phyloP scores from a whole-genome alignment of 2,797 vertebrate genomes.

The Pseudomugil tenellus region DNA sequence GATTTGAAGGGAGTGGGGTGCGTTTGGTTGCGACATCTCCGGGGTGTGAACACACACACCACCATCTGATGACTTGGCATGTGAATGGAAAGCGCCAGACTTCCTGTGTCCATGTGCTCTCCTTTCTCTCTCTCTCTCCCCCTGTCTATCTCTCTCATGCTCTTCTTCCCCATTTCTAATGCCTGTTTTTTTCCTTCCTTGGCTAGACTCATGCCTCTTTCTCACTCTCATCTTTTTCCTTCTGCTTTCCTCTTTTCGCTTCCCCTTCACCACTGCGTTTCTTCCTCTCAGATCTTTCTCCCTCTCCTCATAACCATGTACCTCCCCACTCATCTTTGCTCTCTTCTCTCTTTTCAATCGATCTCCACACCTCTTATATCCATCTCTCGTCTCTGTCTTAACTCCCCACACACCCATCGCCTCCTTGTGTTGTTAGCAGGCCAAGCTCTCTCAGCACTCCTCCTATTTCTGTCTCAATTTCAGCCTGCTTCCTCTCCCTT shows the following conservation, averaged over 20 bases:
- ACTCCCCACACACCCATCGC: slow-evolving; percentile 55
- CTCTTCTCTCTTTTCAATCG: slow-evolving; percentile 60
- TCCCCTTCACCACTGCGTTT: slow-evolving; percentile 61
- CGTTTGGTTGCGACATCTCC: slow-evolving; percentile 75
- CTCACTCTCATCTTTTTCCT: slow-evolving; percentile 50
- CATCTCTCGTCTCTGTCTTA: slow-evolving; percentile 58
- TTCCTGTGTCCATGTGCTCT: slow-evolving; percentile 72
- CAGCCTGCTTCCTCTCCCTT: slow-evolving; percentile 59
- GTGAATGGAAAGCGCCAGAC: slow-evolving; percentile 72
- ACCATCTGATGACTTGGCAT: slow-evolving; percentile 78
- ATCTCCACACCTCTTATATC: slow-evolving; percentile 62
- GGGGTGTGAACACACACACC: slow-evolving; percentile 75
- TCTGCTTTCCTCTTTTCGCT: slow-evolving; percentile 72
- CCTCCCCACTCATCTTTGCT: slow-evolving; percentile 32
- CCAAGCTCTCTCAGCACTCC: slow-evolving; percentile 66
- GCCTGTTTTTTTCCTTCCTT: slow-evolving; percentile 42
- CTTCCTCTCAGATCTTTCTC: slow-evolving; percentile 62
- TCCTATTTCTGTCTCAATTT: slow-evolving; percentile 74
- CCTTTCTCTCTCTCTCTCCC: slow-evolving; percentile 21
- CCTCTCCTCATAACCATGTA: slow-evolving; percentile 38
- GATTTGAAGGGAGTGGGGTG: slow-evolving; percentile 71
- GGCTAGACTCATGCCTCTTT: slow-evolving; percentile 42
- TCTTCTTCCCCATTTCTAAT: slow-evolving; percentile 11
- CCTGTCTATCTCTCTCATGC: slow-evolving; percentile 7
- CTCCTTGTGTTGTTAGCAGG: slow-evolving; percentile 59